These are phyloP conservation scores for Agelastica alni DNA, from an alignment of 2,888 invertebrate species.

Conservation along the genomic window DNA sequence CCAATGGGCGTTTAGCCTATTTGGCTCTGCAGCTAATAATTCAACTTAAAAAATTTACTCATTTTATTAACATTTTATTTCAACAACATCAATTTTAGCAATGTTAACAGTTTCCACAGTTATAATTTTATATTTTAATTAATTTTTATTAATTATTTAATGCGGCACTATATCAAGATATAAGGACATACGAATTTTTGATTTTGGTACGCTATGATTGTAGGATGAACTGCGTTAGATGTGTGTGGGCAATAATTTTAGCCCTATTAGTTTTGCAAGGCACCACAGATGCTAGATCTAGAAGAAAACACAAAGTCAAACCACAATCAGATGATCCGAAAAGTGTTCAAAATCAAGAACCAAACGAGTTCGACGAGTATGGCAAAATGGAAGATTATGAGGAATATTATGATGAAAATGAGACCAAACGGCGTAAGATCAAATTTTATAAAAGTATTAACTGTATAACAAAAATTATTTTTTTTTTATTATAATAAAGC, in stretches of 20 bases:
- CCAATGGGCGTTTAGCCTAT: no score
- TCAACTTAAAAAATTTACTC: no score
- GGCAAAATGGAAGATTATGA: constrained; percentile 48
- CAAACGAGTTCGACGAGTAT: constrained; percentile 45
- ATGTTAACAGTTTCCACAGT: no score
- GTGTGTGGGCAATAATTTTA: neutral
- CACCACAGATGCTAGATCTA: constrained; percentile 43
- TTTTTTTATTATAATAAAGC: no score
- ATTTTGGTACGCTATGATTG: neutral
- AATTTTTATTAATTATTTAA: neutral
- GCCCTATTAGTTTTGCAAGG: neutral
- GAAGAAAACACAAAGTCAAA: constrained; percentile 33
- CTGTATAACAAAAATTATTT: no score
- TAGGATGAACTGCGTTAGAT: neutral
- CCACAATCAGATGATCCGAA: constrained; percentile 32
- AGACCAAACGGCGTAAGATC: constrained; percentile 20
- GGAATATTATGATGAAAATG: constrained; percentile 46
- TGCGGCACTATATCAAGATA: no score
- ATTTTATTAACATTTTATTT: no score
- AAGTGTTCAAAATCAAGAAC: constrained; percentile 47
- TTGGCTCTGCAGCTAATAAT: no score
- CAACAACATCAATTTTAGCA: no score
- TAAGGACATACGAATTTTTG: neutral
- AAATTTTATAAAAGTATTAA: no score
- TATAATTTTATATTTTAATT: neutral